Percentiles rank a stretch among this genome's conserved stretches.
Conservation (phyloP, 2,888 invertebrate species). For the Nebria salina region DNA sequence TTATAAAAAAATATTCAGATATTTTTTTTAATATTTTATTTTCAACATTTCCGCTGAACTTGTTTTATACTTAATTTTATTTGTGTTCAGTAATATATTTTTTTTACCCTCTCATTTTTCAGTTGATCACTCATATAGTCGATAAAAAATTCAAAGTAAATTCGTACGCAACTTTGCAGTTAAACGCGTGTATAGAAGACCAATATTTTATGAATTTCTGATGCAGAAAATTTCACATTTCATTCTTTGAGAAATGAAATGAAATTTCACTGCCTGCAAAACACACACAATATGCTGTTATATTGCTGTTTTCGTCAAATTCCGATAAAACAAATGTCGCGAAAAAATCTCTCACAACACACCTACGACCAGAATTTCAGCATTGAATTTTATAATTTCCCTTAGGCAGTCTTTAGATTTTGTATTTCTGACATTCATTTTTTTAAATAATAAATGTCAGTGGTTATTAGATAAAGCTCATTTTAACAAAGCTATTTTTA, state of each 20-base stretch:
- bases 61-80: too few species aligned
- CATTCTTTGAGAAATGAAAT: conserved; percentile 36
- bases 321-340: not conserved
- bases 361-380: conserved; percentile 9
- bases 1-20: too few species aligned
- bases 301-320: not conserved
- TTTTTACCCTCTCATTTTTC: too few species aligned
- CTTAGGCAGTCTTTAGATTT: conserved; percentile 1
- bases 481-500: too few species aligned
- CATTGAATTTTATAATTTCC: conserved; percentile 2
- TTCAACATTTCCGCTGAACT: too few species aligned
- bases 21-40: too few species aligned
- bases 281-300: conserved; percentile 25
- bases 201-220: conserved; percentile 41
- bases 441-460: too few species aligned
- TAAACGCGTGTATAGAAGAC: not conserved
- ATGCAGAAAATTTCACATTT: conserved; percentile 46
- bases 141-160: conserved; percentile 35
- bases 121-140: not conserved
- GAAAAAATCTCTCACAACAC: not conserved
- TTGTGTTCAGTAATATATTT: too few species aligned
- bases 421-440: not conserved
- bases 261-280: conserved; percentile 42
- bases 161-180: conserved; percentile 7
- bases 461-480: too few species aligned